Conservation (phyloP, 2,113 vertebrate species). For the Barnardius zonarius region DNA sequence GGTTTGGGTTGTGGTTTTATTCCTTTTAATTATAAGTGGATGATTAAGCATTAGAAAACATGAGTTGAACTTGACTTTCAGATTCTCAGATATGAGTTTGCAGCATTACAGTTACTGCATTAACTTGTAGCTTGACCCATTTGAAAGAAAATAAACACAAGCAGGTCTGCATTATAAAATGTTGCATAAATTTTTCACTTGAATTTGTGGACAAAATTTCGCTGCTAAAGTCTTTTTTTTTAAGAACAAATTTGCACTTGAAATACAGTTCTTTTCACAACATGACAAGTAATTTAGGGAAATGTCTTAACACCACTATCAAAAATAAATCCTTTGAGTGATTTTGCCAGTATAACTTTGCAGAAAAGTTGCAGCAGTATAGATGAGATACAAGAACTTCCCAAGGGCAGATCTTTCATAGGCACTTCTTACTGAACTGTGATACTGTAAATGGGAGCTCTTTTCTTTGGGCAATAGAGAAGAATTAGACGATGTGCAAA, state of each 20-base stretch:
- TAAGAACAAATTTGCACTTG: neutral
- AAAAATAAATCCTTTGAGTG: neutral
- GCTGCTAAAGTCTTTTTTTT: neutral
- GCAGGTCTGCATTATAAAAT: neutral
- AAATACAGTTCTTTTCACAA: neutral
- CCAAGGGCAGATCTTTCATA: neutral
- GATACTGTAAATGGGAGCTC: neutral
- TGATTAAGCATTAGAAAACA: neutral
- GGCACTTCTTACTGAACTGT: neutral
- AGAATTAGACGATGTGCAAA: neutral
- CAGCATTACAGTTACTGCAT: neutral
- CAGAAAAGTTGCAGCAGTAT: neutral
- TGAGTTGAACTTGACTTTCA: neutral
- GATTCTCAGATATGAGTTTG: neutral
- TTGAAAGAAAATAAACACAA: neutral
- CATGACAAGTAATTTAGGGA: neutral
- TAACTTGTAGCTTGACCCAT: neutral
- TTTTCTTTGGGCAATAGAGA: neutral
- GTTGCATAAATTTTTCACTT: neutral
- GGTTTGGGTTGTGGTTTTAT: neutral
- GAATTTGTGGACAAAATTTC: neutral
- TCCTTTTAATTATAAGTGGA: neutral
- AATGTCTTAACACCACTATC: neutral
- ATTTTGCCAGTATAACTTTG: neutral
- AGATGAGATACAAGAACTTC: neutral